A percentile compares a stretch with the other conserved stretches of the same genome.
These are phyloP conservation scores for Epinephelus awoara DNA, from an alignment of 2,797 vertebrate genomes.

Conservation along the genomic window DNA sequence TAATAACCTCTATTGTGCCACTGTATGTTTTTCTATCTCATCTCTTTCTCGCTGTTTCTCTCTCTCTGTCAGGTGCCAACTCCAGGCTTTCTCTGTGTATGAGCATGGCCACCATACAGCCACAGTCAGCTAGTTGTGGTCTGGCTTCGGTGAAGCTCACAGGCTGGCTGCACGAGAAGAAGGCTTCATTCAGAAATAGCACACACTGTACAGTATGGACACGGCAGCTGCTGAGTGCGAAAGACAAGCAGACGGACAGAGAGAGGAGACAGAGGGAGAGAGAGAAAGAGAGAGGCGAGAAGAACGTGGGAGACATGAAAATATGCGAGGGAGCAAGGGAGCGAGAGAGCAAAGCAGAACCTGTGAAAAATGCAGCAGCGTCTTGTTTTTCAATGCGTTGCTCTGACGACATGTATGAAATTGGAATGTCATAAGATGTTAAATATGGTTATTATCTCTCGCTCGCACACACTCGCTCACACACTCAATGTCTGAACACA, in stretches of 20 bases:
- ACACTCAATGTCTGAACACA: conserved; percentile 51
- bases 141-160: conserved; percentile 74
- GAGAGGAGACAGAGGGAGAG: conserved; percentile 76
- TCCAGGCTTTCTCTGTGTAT: conserved; percentile 65
- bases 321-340: conserved; percentile 73
- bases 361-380: conserved; percentile 83
- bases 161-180: conserved; percentile 77
- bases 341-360: conserved; percentile 80
- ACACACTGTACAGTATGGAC: conserved; percentile 85
- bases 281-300: conserved; percentile 66
- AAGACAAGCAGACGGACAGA: conserved; percentile 85
- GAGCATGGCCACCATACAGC: conserved; percentile 69
- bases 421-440: conserved; percentile 83
- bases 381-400: conserved; percentile 77
- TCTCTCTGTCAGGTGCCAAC: conserved; percentile 79
- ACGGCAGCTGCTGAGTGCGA: conserved; percentile 84
- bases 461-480: conserved; percentile 59
- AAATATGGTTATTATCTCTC: conserved; percentile 84
- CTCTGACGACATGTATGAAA: conserved; percentile 84
- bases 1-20: conserved; percentile 70
- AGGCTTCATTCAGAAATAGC: conserved; percentile 86
- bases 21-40: conserved; percentile 73
- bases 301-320: conserved; percentile 81
- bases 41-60: conserved; percentile 70
- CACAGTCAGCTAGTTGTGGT: conserved; percentile 77